phyloP scores from a whole-genome alignment of 2,888 invertebrate species.

The Xanthorhoe spadicearia region DNA sequence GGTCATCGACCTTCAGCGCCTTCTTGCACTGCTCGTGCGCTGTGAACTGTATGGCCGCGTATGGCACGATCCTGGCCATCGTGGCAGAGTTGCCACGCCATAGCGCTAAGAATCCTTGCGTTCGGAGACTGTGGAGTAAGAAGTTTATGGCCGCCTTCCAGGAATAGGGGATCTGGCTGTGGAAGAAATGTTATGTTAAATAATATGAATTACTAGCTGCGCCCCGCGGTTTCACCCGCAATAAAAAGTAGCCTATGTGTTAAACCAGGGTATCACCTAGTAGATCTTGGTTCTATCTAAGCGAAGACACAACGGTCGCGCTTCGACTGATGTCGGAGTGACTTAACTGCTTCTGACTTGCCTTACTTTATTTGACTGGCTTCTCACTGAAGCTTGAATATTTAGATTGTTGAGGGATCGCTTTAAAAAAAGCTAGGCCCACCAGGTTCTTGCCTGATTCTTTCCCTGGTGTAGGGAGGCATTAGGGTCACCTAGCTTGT shows the following conservation, averaged over 20 bases:
- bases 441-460: no score
- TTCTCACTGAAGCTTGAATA: no score
- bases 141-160: slow-evolving; percentile 89
- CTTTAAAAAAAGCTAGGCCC: no score
- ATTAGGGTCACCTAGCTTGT: no score
- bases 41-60: slow-evolving; percentile 98
- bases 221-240: no score
- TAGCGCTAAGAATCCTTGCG: slow-evolving; percentile 92
- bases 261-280: no score
- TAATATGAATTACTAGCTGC: no score
- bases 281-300: slow-evolving; percentile 99
- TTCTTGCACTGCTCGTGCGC: slow-evolving; percentile 99
- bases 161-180: slow-evolving; percentile 88
- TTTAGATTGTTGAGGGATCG: no score
- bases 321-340: slow-evolving; percentile 58
- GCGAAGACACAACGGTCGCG: slow-evolving; percentile 90
- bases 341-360: slow-evolving; percentile 15
- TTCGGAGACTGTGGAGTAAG: slow-evolving; percentile 87
- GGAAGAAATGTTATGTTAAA: no score
- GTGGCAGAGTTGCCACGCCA: slow-evolving; percentile 99
- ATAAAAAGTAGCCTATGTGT: no score
- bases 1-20: slow-evolving; percentile 89
- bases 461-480: no score
- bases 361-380: no score
- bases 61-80: slow-evolving; percentile 98